Evolutionary conservation across 2,888 invertebrate species (phyloP).

Genomic region (Parnassius smintheus): DNA sequence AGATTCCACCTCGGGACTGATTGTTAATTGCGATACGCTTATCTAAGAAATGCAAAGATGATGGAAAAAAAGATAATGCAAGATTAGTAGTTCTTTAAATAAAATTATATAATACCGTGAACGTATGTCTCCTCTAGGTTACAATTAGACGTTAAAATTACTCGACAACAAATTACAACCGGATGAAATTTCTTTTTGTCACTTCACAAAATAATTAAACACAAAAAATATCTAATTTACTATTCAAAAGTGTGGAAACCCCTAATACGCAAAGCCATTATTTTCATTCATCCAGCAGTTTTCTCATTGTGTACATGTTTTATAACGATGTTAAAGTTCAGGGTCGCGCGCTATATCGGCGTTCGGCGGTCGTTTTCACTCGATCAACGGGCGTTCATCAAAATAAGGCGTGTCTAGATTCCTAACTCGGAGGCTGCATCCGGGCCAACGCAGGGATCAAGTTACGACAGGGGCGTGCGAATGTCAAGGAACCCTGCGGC

Average conservation of each 20-base stretch:
- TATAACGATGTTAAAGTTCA: conserved; percentile 65
- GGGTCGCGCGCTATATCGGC: conserved; percentile 55
- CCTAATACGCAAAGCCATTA: conserved; percentile 11
- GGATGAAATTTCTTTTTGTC: conserved; percentile 6
- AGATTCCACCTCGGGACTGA: conserved; percentile 64
- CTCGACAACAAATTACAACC: conserved; percentile 6
- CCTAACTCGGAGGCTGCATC: conserved; percentile 75
- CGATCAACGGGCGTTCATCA: conserved; percentile 49
- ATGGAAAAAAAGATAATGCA: too few relatives aligned
- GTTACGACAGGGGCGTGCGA: conserved; percentile 69
- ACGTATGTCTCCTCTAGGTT: conserved; percentile 7
- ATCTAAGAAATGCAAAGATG: conserved; percentile 43
- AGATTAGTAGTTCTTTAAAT: conserved; percentile 41
- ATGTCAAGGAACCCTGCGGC: conserved; percentile 75
- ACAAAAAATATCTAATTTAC: too few relatives aligned
- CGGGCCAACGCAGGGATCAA: conserved; percentile 72
- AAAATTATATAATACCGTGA: conserved; percentile 37
- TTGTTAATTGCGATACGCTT: conserved; percentile 58
- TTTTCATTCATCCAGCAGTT: conserved; percentile 48
- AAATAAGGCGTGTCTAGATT: conserved; percentile 72
- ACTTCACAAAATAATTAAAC: too few relatives aligned
- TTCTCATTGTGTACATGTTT: conserved; percentile 48
- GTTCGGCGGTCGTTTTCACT: conserved; percentile 58
- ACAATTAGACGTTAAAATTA: conserved; percentile 9
- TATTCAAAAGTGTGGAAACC: not conserved